A percentile compares a stretch with the other conserved stretches of the same genome.
These are phyloP conservation scores for Lacanobia oleracea DNA, from an alignment of 2,888 invertebrate genomes.

Conservation along the genomic window DNA sequence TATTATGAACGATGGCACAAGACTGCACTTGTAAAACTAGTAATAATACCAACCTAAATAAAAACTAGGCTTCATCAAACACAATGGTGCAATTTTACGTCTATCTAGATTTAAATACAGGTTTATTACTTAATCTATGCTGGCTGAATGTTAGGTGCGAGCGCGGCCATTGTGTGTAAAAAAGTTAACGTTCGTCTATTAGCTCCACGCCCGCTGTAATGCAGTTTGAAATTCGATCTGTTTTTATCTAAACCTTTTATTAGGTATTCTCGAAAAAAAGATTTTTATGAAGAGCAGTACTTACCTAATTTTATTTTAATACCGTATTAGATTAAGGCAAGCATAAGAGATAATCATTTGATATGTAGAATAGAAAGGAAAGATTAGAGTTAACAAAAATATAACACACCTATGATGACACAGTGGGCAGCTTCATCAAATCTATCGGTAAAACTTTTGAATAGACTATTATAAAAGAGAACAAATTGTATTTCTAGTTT, in stretches of 20 bases:
- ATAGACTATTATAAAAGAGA: no score
- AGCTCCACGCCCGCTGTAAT: conserved; percentile 14
- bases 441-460: no score
- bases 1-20: conserved; percentile 35
- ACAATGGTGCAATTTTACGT: conserved; percentile 79
- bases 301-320: no score
- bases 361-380: no score
- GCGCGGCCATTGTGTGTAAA: conserved; percentile 63
- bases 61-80: conserved; percentile 72
- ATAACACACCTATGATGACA: no score
- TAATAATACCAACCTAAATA: conserved; percentile 74
- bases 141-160: conserved; percentile 57
- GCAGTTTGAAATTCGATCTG: conserved; percentile 26
- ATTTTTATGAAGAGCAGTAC: no score
- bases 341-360: no score
- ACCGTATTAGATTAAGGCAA: neutral
- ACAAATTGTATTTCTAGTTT: no score
- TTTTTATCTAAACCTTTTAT: conserved; percentile 5
- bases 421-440: no score
- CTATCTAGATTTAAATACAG: conserved; percentile 78
- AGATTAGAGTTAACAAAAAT: no score
- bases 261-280: no score
- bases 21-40: conserved; percentile 44
- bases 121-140: conserved; percentile 79
- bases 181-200: conserved; percentile 59